phyloP scores from a whole-genome alignment of 2,888 invertebrate species.

The Oligia strigilis region DNA sequence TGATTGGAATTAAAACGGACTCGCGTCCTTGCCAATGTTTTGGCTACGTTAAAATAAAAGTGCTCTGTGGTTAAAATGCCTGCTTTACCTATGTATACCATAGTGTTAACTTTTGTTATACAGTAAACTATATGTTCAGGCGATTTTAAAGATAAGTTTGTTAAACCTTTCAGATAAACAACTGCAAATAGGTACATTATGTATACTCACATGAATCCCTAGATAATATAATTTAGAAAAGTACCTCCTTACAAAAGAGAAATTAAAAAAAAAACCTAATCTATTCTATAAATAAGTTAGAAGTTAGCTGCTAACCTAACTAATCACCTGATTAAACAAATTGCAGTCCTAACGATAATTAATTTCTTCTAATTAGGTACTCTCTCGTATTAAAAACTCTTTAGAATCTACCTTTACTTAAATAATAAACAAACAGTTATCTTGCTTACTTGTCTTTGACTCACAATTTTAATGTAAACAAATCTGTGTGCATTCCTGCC shows the following conservation, averaged over 20 bases:
- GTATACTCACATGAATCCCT: neutral
- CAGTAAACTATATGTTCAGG: neutral
- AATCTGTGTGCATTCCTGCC: slow-evolving; percentile 63
- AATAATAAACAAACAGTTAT: slow-evolving; percentile 60
- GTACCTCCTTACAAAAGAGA: neutral
- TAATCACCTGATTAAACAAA: slow-evolving; percentile 15
- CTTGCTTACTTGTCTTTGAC: slow-evolving; percentile 57
- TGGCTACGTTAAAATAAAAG: slow-evolving; percentile 46
- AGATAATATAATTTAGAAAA: neutral
- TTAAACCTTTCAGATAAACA: neutral
- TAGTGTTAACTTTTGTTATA: neutral
- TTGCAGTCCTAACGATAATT: neutral
- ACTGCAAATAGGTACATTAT: neutral
- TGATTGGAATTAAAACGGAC: slow-evolving; percentile 56
- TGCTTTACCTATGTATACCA: slow-evolving; percentile 1
- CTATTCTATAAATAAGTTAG: neutral
- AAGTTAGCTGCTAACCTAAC: neutral
- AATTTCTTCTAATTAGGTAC: slow-evolving; percentile 14
- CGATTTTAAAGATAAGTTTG: neutral
- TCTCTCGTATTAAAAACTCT: slow-evolving; percentile 40
- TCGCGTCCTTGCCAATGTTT: slow-evolving; percentile 67
- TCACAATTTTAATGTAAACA: slow-evolving; percentile 62
- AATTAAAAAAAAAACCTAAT: neutral
- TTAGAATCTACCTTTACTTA: slow-evolving; percentile 13
- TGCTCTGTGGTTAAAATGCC: slow-evolving; percentile 37